phyloP scores from a whole-genome alignment of 1,140 invertebrate species.

The Temnothorax curvispinosus region DNA sequence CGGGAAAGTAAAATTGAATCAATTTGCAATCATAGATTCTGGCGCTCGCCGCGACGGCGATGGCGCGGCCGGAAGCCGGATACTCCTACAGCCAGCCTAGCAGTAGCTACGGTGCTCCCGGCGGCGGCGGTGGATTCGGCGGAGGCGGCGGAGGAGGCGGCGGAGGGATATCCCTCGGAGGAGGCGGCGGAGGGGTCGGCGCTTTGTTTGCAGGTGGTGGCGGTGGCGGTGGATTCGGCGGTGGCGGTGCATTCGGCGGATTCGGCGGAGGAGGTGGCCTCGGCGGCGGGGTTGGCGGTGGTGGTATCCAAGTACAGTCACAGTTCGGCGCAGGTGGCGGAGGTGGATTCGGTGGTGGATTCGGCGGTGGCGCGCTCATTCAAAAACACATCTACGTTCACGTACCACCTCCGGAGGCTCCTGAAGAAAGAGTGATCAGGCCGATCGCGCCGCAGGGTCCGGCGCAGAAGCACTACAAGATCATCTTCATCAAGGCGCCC shows the following conservation, averaged over 20 bases:
- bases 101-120: slow-evolving; percentile 83
- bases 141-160: slow-evolving; percentile 73
- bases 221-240: slow-evolving; percentile 78
- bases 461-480: slow-evolving; percentile 94
- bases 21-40: slow-evolving; percentile 83
- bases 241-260: slow-evolving; percentile 79
- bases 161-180: slow-evolving; percentile 68
- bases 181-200: slow-evolving; percentile 71
- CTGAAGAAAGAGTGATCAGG: slow-evolving; percentile 88
- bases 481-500: slow-evolving; percentile 95
- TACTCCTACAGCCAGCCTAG: slow-evolving; percentile 85
- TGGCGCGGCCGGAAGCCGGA: slow-evolving; percentile 86
- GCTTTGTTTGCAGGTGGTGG: slow-evolving; percentile 49
- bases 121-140: slow-evolving; percentile 78
- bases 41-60: slow-evolving; percentile 85
- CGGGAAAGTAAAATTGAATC: neutral
- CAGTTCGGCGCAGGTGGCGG: slow-evolving; percentile 67
- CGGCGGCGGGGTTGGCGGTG: slow-evolving; percentile 76
- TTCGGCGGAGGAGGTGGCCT: slow-evolving; percentile 72
- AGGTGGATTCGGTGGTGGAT: slow-evolving; percentile 73
- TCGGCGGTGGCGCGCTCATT: slow-evolving; percentile 82
- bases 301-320: slow-evolving; percentile 26
- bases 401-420: slow-evolving; percentile 91
- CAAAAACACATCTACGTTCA: slow-evolving; percentile 94
- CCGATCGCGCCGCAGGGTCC: slow-evolving; percentile 84